Evolutionary conservation across 1,140 invertebrate genomes (phyloP), one percentile per base, ranked within the genome.

Genomic region (Camponotus vicinus): DNA sequence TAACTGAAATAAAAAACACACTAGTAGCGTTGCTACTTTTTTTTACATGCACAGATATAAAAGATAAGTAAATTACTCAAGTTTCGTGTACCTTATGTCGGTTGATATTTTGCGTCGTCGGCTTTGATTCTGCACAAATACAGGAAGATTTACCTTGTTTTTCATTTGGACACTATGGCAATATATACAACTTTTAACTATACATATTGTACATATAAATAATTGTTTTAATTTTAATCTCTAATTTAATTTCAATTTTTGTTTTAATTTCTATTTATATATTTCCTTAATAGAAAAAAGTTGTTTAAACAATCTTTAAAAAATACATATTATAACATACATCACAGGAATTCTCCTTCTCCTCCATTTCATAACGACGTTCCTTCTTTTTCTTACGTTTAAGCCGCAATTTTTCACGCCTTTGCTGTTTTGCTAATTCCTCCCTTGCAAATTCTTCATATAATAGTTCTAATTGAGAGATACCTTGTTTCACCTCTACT

Each of bases 401-500:
- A 37, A 98, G 96, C 93, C 98, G 97, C 93, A 98, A 98, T 91
- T 98, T 97, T 95, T 98, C 98, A 91, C 97, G 97, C 88, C 97
- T 96, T 88, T 98, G 97, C 92, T 98, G 97, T 92, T 98, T 97
- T 0, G 97, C 96, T 85, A 97, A 96, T 95, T 99, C 98, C 92
- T 98, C 98, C 84, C 97, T 96, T 45, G 97, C 97, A 69, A 98
- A 95, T 95, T 98, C 97, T 86, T 98, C 96, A 91, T 97, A 98
- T 0, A 98, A 93, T 57, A 98, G 93, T 95, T 98, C 97, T 83
- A 98, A 95, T 93, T 99, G 98, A 9, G 98, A 98, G 5, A 98
- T 97, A 45, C 98, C 98, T 93, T 97, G 97, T 93, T 98, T 99
- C 11, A 96, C 96, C 95, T 99, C 98, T 49, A 99, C 97, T 11